These are phyloP conservation scores for Myocastor coypus DNA, from an alignment of 2,113 vertebrate species.

Conservation along the genomic window DNA sequence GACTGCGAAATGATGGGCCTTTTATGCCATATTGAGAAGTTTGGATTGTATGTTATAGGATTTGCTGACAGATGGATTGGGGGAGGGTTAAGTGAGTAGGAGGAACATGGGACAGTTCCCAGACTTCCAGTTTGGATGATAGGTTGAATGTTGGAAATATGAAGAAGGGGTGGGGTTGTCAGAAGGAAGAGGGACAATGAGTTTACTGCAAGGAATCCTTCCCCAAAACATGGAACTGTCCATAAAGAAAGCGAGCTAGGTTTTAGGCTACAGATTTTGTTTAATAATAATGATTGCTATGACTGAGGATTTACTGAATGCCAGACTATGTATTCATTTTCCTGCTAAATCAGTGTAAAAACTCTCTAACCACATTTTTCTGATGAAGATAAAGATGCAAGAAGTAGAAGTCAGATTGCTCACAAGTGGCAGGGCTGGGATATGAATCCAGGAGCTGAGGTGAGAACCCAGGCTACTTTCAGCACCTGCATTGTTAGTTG, in stretches of 20 bases:
- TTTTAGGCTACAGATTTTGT: neutral
- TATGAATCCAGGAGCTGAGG: neutral
- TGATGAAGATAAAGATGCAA: neutral
- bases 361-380: neutral
- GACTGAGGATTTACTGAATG: neutral
- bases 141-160: neutral
- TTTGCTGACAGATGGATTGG: neutral
- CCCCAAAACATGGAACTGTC: neutral
- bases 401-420: neutral
- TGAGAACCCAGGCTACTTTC: neutral
- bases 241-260: neutral
- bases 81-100: neutral
- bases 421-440: neutral
- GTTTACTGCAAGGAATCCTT: neutral
- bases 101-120: neutral
- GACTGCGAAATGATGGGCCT: neutral
- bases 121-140: neutral
- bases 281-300: neutral
- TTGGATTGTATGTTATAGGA: neutral
- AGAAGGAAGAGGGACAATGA: neutral
- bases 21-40: neutral
- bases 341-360: neutral
- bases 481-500: neutral
- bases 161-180: neutral
- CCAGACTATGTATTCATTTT: neutral